Evolutionary conservation across 2,113 vertebrate species (phyloP).

Genomic region (Poeciliopsis occidentalis): DNA sequence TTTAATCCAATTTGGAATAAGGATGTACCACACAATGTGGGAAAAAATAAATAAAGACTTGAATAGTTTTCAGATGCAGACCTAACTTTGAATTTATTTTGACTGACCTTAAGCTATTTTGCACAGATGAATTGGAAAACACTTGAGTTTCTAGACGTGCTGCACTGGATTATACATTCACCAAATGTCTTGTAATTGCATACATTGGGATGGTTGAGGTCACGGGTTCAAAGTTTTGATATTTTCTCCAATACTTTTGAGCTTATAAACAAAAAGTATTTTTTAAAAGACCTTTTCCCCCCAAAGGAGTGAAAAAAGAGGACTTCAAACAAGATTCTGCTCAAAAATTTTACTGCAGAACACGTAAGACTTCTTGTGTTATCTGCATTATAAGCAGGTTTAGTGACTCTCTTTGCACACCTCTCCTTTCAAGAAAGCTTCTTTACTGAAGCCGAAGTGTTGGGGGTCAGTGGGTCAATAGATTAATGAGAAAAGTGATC

Average conservation of each 20-base stretch:
- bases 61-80: too few species aligned
- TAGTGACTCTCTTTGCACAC: slow-evolving; percentile 15
- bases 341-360: slow-evolving; percentile 61
- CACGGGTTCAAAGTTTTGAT: background rate
- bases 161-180: too few species aligned
- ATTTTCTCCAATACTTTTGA: background rate
- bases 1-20: too few species aligned
- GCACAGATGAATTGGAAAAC: too few species aligned
- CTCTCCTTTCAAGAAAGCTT: slow-evolving; percentile 6
- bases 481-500: slow-evolving; percentile 2
- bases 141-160: too few species aligned
- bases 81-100: too few species aligned
- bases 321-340: slow-evolving; percentile 47
- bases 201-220: background rate
- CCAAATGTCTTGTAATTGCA: background rate
- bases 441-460: slow-evolving; percentile 5
- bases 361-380: slow-evolving; percentile 57
- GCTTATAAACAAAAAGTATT: background rate
- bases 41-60: too few species aligned
- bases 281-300: background rate
- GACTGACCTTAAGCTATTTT: too few species aligned
- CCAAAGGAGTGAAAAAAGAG: slow-evolving; percentile 38
- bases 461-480: background rate
- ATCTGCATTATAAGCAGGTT: background rate
- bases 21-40: too few species aligned